phyloP scores from a whole-genome alignment of 1,140 invertebrate species.

The Tribolium madens region DNA sequence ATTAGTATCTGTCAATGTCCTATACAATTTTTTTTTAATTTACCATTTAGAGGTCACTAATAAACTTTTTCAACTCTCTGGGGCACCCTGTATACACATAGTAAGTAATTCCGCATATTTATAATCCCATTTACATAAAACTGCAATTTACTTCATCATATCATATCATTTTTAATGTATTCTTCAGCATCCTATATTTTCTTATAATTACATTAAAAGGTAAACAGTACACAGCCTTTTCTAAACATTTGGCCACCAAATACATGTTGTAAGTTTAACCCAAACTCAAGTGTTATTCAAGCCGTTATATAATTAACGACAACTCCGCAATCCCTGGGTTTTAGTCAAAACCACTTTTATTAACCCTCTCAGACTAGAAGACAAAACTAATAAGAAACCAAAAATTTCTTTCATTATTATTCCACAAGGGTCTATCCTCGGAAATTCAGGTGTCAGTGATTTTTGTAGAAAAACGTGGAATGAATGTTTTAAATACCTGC shows the following conservation, averaged over 20 bases:
- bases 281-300: background rate
- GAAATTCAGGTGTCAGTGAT: background rate
- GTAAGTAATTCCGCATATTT: background rate
- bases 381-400: background rate
- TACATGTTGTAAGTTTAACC: background rate
- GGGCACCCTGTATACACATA: background rate
- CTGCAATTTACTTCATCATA: background rate
- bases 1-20: no score
- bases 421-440: background rate
- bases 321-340: background rate
- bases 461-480: background rate
- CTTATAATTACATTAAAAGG: background rate
- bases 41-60: no score
- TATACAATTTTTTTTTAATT: no score
- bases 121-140: background rate
- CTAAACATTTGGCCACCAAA: background rate
- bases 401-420: background rate
- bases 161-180: background rate
- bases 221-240: background rate
- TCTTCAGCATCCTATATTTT: background rate
- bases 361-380: background rate
- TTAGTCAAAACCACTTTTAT: background rate
- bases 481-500: no score
- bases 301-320: background rate
- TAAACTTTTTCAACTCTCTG: no score